Evolutionary conservation across 2,888 invertebrate species (phyloP).

Genomic region (Criorhina ranunculi): DNA sequence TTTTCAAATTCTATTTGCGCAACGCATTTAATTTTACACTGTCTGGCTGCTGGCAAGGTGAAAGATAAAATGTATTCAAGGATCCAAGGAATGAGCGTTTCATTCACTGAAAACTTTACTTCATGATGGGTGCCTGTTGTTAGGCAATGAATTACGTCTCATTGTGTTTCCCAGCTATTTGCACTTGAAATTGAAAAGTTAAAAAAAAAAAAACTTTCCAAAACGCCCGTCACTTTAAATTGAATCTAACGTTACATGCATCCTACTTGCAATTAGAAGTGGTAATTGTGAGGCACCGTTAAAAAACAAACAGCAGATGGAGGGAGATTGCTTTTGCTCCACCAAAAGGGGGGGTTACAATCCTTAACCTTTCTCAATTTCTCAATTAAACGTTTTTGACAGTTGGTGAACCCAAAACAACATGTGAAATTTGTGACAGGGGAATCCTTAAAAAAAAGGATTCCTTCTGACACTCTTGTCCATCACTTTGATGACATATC

Average conservation of each 20-base stretch:
- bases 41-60: background rate
- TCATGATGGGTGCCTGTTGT: conserved; percentile 15
- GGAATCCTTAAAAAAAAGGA: too few species aligned
- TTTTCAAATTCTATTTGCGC: background rate
- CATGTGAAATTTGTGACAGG: too few species aligned
- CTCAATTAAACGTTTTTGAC: too few species aligned
- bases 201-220: background rate
- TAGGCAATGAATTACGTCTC: conserved; percentile 34
- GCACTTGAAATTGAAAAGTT: conserved; percentile 32
- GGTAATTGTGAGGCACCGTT: background rate
- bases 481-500: too few species aligned
- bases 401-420: too few species aligned
- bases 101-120: background rate
- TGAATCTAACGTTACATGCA: conserved; percentile 4
- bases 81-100: conserved; percentile 9
- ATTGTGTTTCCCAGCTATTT: conserved; percentile 24
- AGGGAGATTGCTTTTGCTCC: too few species aligned
- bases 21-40: background rate
- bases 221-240: background rate
- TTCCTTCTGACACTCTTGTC: too few species aligned
- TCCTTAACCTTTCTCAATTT: too few species aligned
- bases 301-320: too few species aligned
- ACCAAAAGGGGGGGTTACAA: too few species aligned
- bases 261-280: conserved; percentile 9
- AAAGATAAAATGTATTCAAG: conserved; percentile 12